Conservation (phyloP, 2,113 vertebrate genomes). For the Gymnogyps californianus region DNA sequence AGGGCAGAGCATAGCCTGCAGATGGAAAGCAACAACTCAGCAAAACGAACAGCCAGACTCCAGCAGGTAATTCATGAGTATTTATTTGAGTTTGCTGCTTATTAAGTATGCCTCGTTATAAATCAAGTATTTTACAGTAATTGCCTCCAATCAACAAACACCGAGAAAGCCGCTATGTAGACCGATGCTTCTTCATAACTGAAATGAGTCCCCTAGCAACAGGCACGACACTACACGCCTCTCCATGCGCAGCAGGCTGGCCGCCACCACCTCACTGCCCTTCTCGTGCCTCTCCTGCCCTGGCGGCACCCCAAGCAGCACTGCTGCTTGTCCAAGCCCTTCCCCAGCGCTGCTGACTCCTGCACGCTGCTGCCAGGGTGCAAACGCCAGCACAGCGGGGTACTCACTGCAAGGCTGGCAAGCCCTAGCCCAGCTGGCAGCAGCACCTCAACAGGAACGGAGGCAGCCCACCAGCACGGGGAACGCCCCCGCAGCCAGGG, state of each 20-base stretch:
- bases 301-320: background rate
- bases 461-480: background rate
- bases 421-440: background rate
- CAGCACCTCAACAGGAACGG: background rate
- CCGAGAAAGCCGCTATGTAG: background rate
- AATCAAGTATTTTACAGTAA: conserved; percentile 59
- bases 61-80: conserved; percentile 37
- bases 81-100: conserved; percentile 45
- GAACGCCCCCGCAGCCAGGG: background rate
- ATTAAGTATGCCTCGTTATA: conserved; percentile 44
- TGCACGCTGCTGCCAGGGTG: background rate
- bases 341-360: background rate
- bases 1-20: background rate
- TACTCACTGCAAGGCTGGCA: fast-evolving
- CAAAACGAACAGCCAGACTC: background rate
- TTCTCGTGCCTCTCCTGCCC: background rate
- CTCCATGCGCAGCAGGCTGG: fast-evolving
- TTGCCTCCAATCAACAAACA: conserved; percentile 53
- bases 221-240: background rate
- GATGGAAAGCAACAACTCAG: background rate
- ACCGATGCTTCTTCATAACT: background rate
- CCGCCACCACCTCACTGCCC: background rate
- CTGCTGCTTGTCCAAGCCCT: background rate
- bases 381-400: background rate
- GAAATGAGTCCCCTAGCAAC: background rate